Percentiles rank a stretch among this genome's conserved stretches.
phyloP scores from a whole-genome alignment of 2,113 vertebrate genomes.

The Cyphomyrus discorhynchus region DNA sequence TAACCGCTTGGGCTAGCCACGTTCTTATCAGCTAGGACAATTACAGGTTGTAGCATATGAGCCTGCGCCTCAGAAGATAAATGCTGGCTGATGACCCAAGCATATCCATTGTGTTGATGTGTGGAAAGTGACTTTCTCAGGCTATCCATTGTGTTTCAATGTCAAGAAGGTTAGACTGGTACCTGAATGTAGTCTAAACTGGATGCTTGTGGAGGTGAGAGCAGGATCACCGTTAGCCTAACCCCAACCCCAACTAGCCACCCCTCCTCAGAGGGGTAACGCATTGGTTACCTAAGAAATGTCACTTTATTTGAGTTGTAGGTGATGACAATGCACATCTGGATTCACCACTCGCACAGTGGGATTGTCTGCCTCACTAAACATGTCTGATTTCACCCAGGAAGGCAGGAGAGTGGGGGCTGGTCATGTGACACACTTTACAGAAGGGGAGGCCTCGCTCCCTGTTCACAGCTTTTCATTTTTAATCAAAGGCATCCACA shows the following conservation, averaged over 20 bases:
- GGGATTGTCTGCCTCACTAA: background rate
- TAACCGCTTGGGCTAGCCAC: background rate
- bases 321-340: background rate
- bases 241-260: background rate
- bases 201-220: background rate
- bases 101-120: background rate
- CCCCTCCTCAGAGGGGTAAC: background rate
- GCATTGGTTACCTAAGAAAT: background rate
- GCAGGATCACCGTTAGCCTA: background rate
- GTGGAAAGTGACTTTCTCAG: background rate
- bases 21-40: slow-evolving; percentile 3
- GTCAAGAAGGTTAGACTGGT: background rate
- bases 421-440: background rate
- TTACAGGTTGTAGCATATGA: slow-evolving; percentile 25
- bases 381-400: background rate
- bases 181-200: background rate
- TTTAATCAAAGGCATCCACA: background rate
- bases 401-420: background rate
- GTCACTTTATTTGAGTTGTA: background rate
- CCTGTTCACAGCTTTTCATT: background rate
- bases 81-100: background rate
- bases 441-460: background rate
- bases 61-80: background rate
- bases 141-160: background rate
- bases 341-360: background rate